phyloP scores from a whole-genome alignment of 2,113 vertebrate species.

The Cyphomyrus plagiostoma region DNA sequence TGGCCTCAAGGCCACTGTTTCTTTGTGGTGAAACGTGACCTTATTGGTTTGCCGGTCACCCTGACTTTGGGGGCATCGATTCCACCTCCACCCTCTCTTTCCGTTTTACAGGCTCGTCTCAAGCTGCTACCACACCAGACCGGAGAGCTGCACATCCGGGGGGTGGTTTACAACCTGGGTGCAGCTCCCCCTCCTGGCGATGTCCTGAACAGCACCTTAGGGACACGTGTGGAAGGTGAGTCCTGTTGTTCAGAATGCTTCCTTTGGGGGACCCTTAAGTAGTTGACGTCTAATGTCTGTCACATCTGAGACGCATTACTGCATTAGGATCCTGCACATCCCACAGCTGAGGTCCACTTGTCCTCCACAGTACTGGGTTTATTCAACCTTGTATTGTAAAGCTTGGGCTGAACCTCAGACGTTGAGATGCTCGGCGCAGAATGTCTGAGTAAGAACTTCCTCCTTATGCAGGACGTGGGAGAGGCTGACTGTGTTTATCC shows the following conservation, averaged over 20 bases:
- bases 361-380: background rate
- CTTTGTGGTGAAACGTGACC: background rate
- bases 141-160: slow-evolving; percentile 87
- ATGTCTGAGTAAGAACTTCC: background rate
- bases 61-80: background rate
- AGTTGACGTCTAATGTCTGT: background rate
- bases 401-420: background rate
- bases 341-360: background rate
- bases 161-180: slow-evolving; percentile 86
- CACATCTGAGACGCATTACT: background rate
- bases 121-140: slow-evolving; percentile 88
- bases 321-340: background rate
- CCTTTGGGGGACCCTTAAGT: background rate
- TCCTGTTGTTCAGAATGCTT: background rate
- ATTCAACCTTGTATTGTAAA: background rate
- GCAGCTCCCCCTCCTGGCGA: slow-evolving; percentile 66
- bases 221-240: slow-evolving; percentile 68
- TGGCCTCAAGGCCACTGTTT: background rate
- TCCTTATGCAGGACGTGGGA: background rate
- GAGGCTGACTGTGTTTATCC: background rate
- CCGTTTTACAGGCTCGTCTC: slow-evolving; percentile 79
- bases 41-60: background rate
- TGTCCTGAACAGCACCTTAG: slow-evolving; percentile 57
- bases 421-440: background rate
- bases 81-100: slow-evolving; percentile 23